These are phyloP conservation scores for Pharmacophagus antenor DNA, from an alignment of 2,888 invertebrate species.

Conservation along the genomic window DNA sequence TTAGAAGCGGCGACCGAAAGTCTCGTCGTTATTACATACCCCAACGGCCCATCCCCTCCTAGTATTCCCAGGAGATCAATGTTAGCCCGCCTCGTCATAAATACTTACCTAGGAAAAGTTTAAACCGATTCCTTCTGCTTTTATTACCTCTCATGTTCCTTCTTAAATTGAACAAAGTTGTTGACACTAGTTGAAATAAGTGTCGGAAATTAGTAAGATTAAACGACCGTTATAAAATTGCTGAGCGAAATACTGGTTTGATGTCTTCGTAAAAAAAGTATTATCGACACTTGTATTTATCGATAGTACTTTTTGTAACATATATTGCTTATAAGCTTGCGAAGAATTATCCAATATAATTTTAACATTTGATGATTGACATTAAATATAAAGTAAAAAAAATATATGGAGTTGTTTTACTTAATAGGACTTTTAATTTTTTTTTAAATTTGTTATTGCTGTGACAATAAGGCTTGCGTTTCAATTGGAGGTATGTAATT, in stretches of 20 bases:
- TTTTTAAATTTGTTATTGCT: no score
- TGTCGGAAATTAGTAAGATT: constrained; percentile 22
- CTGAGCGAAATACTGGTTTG: constrained; percentile 19
- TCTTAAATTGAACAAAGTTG: constrained; percentile 37
- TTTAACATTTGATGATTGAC: neutral
- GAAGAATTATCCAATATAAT: constrained; percentile 11
- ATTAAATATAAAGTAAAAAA: neutral
- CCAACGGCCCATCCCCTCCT: constrained; percentile 56
- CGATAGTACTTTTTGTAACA: neutral
- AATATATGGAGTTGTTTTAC: neutral
- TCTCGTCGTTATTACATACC: constrained; percentile 54
- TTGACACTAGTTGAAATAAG: constrained; percentile 33
- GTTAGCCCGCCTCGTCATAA: constrained; percentile 69
- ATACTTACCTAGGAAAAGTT: constrained; percentile 68
- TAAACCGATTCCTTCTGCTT: constrained; percentile 60
- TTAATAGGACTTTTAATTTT: no score
- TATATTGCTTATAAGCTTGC: constrained; percentile 12
- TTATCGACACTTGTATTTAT: no score
- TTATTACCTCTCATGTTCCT: constrained; percentile 52
- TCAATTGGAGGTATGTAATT: neutral
- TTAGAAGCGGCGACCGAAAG: constrained; percentile 51
- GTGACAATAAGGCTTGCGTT: neutral
- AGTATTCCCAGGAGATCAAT: constrained; percentile 57
- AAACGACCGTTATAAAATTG: constrained; percentile 23
- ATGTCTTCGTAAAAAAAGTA: no score